Conservation (phyloP, 2,888 invertebrate genomes). For the Polydrusus cervinus region DNA sequence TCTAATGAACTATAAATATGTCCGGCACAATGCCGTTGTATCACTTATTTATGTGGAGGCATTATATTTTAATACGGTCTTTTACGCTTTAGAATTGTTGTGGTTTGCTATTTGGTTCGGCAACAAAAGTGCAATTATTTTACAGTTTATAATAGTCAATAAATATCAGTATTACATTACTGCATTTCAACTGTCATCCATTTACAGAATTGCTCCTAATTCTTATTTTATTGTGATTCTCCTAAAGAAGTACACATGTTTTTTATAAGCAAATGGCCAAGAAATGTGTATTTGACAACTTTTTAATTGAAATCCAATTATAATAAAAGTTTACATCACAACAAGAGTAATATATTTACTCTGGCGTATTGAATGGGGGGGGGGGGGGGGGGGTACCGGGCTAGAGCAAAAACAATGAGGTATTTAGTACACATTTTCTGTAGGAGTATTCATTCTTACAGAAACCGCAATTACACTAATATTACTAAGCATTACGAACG, state of each 20-base stretch:
- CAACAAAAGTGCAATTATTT: constrained; percentile 49
- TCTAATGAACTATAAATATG: constrained; percentile 72
- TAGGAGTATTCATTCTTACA: too few relatives aligned
- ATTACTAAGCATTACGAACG: too few relatives aligned
- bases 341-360: too few relatives aligned
- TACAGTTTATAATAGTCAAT: constrained; percentile 48
- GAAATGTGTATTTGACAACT: too few relatives aligned
- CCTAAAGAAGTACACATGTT: not conserved
- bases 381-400: too few relatives aligned
- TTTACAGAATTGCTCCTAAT: not conserved
- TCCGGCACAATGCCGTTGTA: constrained; percentile 69
- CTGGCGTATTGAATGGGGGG: too few relatives aligned
- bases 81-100: constrained; percentile 46
- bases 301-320: too few relatives aligned
- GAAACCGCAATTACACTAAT: too few relatives aligned
- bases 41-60: constrained; percentile 70
- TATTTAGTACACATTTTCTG: too few relatives aligned
- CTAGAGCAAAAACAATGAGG: too few relatives aligned
- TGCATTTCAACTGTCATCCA: constrained; percentile 2
- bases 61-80: constrained; percentile 69
- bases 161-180: constrained; percentile 36
- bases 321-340: too few relatives aligned
- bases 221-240: constrained; percentile 3
- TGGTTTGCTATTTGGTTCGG: constrained; percentile 40
- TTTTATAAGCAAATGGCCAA: too few relatives aligned